Evolutionary conservation across 2,113 vertebrate species (phyloP), one percentile per base, ranked within the genome.

Genomic region (Brachionichthys hirsutus): DNA sequence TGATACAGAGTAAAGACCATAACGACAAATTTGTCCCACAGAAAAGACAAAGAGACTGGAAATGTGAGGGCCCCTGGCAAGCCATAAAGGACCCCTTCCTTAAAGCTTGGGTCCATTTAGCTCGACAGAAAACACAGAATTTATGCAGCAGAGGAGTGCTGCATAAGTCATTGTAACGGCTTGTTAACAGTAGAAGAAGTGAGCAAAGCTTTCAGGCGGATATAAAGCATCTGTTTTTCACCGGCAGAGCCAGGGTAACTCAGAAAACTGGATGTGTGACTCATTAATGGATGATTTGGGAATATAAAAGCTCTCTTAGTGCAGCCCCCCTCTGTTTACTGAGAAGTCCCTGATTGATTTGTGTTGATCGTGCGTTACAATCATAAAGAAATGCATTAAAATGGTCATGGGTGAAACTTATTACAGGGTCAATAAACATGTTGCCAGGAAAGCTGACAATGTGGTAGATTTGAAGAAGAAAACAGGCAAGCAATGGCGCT

Each of bases 181-280:
- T 94, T 94, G 92, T 94, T 95, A 95, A 95, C 94, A 93, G 92
- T 80, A 62, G 92, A 93, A 90, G 90, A 93, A 94, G 90, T 92
- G 93, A 94, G 93, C 85, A 81, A 87, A 90, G 91, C 93, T 94
- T 94, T 93, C 91, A 92, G 92, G 91, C 89, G 92, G 92, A 93
- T 93, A 95, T 97, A 95, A 96, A 95, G 88, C 94, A 95, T 93
- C 93, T 95, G 93, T 92, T 97, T 90, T 94, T 90, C 78, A 86
- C 88, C 91, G 87, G 90, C 89, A 89, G 86, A 81, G 88, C 91
- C 87, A 77, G 82, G 92, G 93, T 97, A 97, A 97, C 96, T 98
- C 94, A 95, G 90, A 87, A 87, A 91, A 94, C 95, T 92, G 93
- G 89, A 94, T 94, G 90, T 86, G 89, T 89, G 85, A 91, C 90